Base-by-base conservation (phyloP, 2,113 vertebrate genomes). In the Calonectris borealis region DNA sequence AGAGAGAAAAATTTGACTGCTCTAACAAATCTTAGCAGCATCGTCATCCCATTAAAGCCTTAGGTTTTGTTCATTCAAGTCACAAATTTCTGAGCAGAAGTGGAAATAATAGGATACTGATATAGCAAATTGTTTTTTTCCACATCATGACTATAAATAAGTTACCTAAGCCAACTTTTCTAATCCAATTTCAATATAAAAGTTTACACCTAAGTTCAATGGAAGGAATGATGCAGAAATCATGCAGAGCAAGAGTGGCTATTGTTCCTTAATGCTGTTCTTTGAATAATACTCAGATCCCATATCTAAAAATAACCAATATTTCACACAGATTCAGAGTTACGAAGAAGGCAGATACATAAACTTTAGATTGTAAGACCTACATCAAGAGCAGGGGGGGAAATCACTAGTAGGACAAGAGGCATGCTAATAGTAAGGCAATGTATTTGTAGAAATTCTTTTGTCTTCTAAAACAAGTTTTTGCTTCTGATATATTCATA, bases 51-150 rank as follows among this genome's bases (percentile, higher is more conserved):
- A 36, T 92, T 91, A 66, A 95, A 91, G 38, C 44, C 46, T 94
- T 91, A 72, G 60, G 11, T 65, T 97, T 97, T 96, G 79, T 83
- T 97, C 82, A 96, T 97, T 97, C 90, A 93, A 89, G 81, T 94
- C 93, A 93, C 65, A 97, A 78, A 95, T 94, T 96, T 96, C 86
- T 29, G 51, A 97, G 51, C 61, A 91, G 89, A 96, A 92, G 62
- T 86, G 76, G 80, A 96, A 96, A 96, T 96, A 96, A 97, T 72
- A 97, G 77, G 61, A 81, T 95, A 90, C 64, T 73, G 66, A 87
- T 69, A 87, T 69, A 85, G 71, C 36, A 96, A 97, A 95, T 81
- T 90, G 72, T 0, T 86, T 88, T 97, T 97, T 95, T 88, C 93
- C 61, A 94, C 72, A 92, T 96, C 69, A 65, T 91, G 73, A 91